These are phyloP conservation scores for Neolamprologus toae DNA, from an alignment of 2,113 vertebrate genomes.

Conservation along the genomic window DNA sequence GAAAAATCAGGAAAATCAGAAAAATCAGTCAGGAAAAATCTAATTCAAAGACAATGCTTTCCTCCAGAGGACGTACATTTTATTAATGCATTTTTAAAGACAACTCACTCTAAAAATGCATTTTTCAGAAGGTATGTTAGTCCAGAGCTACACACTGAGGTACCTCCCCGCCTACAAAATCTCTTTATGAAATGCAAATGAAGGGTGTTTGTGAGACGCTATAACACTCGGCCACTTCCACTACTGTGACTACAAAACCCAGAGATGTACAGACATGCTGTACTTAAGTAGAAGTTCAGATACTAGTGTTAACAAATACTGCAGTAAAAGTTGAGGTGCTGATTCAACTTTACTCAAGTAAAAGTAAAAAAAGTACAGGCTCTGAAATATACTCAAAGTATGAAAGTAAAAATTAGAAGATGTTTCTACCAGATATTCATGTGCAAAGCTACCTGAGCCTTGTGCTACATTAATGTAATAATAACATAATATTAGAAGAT, in stretches of 20 bases:
- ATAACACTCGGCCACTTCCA: neutral
- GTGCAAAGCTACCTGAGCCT: neutral
- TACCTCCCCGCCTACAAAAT: neutral
- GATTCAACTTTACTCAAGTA: neutral
- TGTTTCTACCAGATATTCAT: accelerated
- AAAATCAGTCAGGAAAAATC: neutral
- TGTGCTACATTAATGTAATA: neutral
- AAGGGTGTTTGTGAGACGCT: neutral
- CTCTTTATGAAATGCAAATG: neutral
- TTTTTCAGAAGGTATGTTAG: neutral
- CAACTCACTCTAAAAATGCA: neutral
- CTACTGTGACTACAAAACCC: neutral
- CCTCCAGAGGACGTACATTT: neutral
- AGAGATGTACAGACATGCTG: neutral
- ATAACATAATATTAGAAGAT: neutral
- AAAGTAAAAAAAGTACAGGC: neutral
- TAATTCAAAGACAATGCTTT: neutral
- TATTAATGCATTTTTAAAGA: neutral
- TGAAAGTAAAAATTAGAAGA: accelerated
- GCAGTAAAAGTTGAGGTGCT: neutral
- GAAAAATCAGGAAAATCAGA: neutral
- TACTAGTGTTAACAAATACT: neutral
- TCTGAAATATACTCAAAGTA: neutral
- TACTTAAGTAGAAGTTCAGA: accelerated
- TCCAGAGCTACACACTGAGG: neutral